Evolutionary conservation across 1,140 invertebrate genomes (phyloP).

Genomic region (Achroia grisella): DNA sequence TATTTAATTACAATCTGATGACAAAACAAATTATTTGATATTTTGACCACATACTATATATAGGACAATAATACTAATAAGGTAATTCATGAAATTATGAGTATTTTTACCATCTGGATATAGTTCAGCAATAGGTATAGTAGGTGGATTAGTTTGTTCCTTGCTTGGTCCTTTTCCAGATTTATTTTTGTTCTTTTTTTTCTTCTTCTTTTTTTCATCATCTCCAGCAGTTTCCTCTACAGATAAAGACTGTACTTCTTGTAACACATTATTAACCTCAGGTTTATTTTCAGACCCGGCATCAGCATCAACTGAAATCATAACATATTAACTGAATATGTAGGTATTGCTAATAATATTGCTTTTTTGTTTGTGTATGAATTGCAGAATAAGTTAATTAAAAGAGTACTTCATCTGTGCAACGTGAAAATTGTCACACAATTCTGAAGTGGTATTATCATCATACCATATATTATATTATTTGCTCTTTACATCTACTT

Average conservation of each 20-base stretch:
- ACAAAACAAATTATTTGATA: background rate
- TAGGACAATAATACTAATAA: no score
- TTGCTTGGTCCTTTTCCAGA: conserved; percentile 30
- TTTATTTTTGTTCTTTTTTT: conserved; percentile 77
- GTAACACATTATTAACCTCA: conserved; percentile 2
- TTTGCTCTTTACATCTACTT: no score
- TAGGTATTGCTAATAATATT: no score
- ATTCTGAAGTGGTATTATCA: no score
- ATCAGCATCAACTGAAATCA: background rate
- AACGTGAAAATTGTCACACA: no score
- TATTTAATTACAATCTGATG: background rate
- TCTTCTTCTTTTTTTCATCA: conserved; percentile 77
- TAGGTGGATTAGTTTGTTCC: conserved; percentile 79
- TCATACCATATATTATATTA: no score
- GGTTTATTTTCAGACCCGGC: conserved; percentile 31
- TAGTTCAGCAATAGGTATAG: conserved; percentile 88
- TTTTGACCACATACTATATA: no score
- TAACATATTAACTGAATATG: no score
- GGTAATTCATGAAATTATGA: conserved; percentile 1
- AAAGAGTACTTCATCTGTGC: no score
- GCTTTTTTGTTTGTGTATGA: no score
- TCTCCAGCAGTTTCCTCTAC: conserved; percentile 60
- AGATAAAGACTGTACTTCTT: conserved; percentile 24
- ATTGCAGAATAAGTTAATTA: no score
- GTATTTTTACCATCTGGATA: conserved; percentile 83